Percentiles rank a stretch among this genome's conserved stretches.
phyloP scores from a whole-genome alignment of 2,888 invertebrate genomes.

The Amphiduros pacificus region DNA sequence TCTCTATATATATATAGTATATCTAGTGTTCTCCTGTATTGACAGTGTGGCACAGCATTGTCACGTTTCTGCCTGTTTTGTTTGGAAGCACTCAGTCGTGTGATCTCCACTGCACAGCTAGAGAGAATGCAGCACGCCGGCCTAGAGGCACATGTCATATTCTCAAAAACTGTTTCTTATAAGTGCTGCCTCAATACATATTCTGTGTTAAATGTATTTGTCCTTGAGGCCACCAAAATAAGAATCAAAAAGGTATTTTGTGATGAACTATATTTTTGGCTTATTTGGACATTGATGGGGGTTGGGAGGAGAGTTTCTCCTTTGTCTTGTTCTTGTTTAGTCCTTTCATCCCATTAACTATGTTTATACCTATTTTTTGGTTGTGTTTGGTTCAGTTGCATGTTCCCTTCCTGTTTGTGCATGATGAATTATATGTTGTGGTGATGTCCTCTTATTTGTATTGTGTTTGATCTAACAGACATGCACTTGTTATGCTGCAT shows the following conservation, averaged over 20 bases:
- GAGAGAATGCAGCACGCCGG: too few species aligned
- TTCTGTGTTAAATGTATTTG: background rate
- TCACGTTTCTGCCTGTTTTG: background rate
- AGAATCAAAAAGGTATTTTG: background rate
- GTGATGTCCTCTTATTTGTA: background rate
- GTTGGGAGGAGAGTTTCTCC: background rate
- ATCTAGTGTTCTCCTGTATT: too few species aligned
- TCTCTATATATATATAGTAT: too few species aligned
- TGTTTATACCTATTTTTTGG: background rate
- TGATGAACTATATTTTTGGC: background rate
- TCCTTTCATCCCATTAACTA: background rate
- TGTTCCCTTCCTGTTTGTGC: background rate
- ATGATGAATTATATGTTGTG: too few species aligned
- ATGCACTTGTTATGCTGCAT: too few species aligned
- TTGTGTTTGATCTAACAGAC: background rate
- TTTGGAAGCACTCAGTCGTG: background rate
- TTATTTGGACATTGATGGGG: background rate
- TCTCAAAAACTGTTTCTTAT: background rate
- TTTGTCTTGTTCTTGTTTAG: background rate
- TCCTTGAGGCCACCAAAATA: background rate
- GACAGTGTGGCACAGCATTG: too few species aligned
- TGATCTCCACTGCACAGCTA: too few species aligned
- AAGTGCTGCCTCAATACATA: background rate
- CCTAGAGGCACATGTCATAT: too few species aligned
- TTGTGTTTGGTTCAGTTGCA: slow-evolving; percentile 6